phyloP scores from a whole-genome alignment of 37 sponge, comb jelly and placozoan species.

The Mnemiopsis leidyi region DNA sequence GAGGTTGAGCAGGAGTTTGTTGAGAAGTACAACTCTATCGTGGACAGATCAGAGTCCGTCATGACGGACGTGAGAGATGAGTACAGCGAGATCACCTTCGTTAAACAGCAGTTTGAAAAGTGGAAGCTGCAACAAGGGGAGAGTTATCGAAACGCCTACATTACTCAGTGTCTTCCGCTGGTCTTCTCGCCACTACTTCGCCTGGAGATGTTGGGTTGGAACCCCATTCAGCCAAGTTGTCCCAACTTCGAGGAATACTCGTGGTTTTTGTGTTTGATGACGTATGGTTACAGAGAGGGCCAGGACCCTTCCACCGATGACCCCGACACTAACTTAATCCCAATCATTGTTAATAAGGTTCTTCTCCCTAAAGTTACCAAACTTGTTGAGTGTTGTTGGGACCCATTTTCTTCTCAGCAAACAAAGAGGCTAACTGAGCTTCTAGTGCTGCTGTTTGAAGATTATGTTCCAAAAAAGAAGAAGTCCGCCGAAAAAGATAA shows the following conservation, averaged over 20 bases:
- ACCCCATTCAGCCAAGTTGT: not conserved
- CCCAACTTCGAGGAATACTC: constrained; percentile 20
- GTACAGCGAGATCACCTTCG: not conserved
- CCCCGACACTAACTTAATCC: not conserved
- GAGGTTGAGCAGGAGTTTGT: constrained; percentile 21
- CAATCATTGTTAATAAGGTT: not conserved
- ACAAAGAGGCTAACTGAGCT: not conserved
- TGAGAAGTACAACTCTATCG: not conserved
- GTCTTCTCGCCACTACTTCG: not conserved
- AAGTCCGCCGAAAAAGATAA: not conserved
- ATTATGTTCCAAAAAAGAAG: not conserved
- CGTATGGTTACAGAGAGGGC: not conserved
- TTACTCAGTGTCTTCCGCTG: constrained; percentile 21
- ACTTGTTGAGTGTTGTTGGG: not conserved
- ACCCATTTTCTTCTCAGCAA: not conserved
- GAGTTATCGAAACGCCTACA: constrained; percentile 26
- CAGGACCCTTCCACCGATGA: not conserved
- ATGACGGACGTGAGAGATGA: constrained; percentile 17
- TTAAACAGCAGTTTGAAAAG: constrained; percentile 11
- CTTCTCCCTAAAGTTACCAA: constrained; percentile 6
- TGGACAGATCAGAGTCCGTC: not conserved
- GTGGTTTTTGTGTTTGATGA: not conserved
- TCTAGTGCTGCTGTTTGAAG: not conserved
- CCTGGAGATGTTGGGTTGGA: constrained; percentile 23
- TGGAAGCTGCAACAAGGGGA: constrained; percentile 5